Evolutionary conservation across 1,140 invertebrate species (phyloP).

Genomic region (Nautilus pompilius): DNA sequence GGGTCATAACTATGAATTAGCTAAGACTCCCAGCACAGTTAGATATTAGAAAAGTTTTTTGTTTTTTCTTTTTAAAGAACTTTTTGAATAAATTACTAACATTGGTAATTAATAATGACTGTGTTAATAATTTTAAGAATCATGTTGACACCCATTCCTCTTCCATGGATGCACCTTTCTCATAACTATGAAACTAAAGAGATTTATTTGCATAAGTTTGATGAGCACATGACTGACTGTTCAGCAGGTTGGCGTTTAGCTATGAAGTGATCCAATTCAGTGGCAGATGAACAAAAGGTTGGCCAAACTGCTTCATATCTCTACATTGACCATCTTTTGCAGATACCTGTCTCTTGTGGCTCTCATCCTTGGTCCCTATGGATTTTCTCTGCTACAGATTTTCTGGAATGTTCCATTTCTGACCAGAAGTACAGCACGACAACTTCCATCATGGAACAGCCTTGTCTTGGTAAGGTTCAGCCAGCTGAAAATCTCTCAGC

Average conservation of each 20-base stretch:
- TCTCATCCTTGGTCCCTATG: slow-evolving; percentile 14
- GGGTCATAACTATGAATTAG: too few relatives aligned
- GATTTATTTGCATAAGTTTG: neutral
- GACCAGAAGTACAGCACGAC: neutral
- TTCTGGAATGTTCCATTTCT: slow-evolving; percentile 25
- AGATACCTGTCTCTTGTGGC: slow-evolving; percentile 15
- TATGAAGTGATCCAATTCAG: neutral
- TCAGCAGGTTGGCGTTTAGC: neutral
- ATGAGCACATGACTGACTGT: neutral
- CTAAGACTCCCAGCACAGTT: too few relatives aligned
- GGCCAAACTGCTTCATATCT: neutral
- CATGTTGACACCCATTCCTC: too few relatives aligned
- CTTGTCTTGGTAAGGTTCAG: slow-evolving; percentile 11
- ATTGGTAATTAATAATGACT: too few relatives aligned
- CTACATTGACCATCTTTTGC: neutral
- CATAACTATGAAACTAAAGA: too few relatives aligned
- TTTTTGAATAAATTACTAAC: too few relatives aligned
- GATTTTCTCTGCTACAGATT: slow-evolving; percentile 11
- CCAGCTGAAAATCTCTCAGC: neutral
- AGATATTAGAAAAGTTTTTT: too few relatives aligned
- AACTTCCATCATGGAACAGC: slow-evolving; percentile 10
- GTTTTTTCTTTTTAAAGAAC: too few relatives aligned
- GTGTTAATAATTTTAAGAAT: too few relatives aligned
- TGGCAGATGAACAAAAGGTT: neutral
- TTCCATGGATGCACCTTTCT: too few relatives aligned